Base-by-base conservation (phyloP, 2,113 vertebrate genomes). In the Nymphicus hollandicus region DNA sequence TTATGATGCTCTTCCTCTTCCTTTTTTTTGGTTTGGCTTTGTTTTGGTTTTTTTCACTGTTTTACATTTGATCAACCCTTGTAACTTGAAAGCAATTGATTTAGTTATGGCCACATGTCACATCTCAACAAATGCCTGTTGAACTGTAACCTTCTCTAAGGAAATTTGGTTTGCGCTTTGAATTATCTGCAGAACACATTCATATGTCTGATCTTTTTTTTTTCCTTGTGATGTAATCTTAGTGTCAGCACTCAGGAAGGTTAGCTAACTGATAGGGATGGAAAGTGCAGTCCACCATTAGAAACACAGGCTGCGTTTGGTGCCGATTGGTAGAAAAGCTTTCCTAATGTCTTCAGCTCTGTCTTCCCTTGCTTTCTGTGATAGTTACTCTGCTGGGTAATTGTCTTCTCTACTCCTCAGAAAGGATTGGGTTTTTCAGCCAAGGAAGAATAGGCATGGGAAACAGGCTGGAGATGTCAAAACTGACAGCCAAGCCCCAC, bases 71-170 rank as follows among this genome's bases (percentile, higher is more conserved):
- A 46, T 74, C 74, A 70, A 73, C 23, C 8, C 7, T 7, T 86
- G 24, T 73, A 85, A 92, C 66, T 92, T 81, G 74, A 90, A 97
- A 85, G 58, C 28, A 85, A 91, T 82, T 90, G 20, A 53, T 7
- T 89, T 35, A 93, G 76, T 24, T 93, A 49, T 53, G 63, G 43
- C 64, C 47, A 18, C 28, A 44, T 27, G 31, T 74, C 28, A 35
- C 10, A 3, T 88, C 71, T 86, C 81, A 80, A 64, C 10, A 3
- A 96, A 87, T 91, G 44, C 43, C 10, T 17, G 90, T 91, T 89
- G 58, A 91, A 74, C 43, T 56, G 43, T 60, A 86, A 12, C 39
- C 24, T 87, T 86, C 52, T 68, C 82, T 52, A 86, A 94, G 58
- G 46, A 95, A 86, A 91, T 39, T 50, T 33, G 3, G 5, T 71